These are phyloP conservation scores for Drosophila kuntzei DNA, from an alignment of 2,888 invertebrate species.

Conservation along the genomic window DNA sequence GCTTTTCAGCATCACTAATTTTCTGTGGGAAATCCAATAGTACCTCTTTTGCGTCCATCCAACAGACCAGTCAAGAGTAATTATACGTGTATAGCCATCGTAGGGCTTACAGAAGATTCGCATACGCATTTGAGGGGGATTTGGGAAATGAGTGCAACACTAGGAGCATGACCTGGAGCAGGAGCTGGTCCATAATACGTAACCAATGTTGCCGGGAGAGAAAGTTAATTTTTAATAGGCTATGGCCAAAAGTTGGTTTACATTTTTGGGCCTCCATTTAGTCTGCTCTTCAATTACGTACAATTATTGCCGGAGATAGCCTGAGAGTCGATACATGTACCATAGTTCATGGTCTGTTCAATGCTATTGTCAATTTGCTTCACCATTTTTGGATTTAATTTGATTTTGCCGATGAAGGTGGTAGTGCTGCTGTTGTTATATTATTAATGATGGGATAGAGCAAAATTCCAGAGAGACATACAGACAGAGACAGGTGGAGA, in stretches of 20 bases:
- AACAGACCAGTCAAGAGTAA: constrained; percentile 58
- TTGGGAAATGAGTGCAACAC: not conserved
- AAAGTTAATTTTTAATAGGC: constrained; percentile 61
- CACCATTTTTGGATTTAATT: constrained; percentile 58
- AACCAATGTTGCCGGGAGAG: constrained; percentile 25
- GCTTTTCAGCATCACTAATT: constrained; percentile 75
- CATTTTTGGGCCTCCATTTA: constrained; percentile 39
- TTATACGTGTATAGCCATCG: constrained; percentile 54
- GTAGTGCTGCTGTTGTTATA: constrained; percentile 28
- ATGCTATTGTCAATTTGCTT: constrained; percentile 19
- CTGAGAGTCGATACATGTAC: not conserved
- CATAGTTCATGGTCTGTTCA: constrained; percentile 5
- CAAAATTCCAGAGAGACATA: constrained; percentile 1
- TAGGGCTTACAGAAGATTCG: constrained; percentile 25
- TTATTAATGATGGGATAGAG: constrained; percentile 64
- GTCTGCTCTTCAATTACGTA: constrained; percentile 38
- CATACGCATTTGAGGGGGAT: constrained; percentile 26
- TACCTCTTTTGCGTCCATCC: not conserved
- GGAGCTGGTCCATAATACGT: constrained; percentile 1
- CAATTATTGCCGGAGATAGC: constrained; percentile 19
- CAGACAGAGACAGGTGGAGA: not conserved
- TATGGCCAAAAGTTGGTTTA: constrained; percentile 63
- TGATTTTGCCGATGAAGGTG: constrained; percentile 69
- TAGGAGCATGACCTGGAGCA: not conserved
- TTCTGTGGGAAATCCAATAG: constrained; percentile 42